Percentiles rank a stretch among this genome's conserved stretches.
These are phyloP conservation scores for Pedionomus torquatus DNA, from an alignment of 2,113 vertebrate species.

Conservation along the genomic window DNA sequence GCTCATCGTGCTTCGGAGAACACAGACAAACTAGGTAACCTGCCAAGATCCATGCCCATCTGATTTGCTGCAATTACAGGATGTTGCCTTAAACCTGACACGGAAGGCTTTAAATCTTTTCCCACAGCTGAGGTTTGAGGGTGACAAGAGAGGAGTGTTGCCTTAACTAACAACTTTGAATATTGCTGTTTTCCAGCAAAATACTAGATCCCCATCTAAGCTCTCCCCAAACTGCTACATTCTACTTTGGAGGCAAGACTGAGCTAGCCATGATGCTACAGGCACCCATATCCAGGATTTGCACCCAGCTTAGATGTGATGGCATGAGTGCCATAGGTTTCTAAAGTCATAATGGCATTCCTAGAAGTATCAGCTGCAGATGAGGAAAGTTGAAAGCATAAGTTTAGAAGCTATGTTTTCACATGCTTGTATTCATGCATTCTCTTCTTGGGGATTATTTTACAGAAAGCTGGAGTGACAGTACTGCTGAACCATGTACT, in stretches of 20 bases:
- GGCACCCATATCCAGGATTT: not conserved
- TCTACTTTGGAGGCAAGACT: not conserved
- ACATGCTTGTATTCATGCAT: not conserved
- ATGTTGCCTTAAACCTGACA: not conserved
- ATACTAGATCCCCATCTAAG: not conserved
- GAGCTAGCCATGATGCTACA: not conserved
- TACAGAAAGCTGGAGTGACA: not conserved
- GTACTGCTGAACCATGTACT: not conserved
- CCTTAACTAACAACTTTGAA: not conserved
- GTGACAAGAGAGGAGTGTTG: not conserved
- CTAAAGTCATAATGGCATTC: not conserved
- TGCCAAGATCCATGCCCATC: not conserved
- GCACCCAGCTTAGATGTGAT: not conserved
- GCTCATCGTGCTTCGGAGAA: not conserved
- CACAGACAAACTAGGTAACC: not conserved
- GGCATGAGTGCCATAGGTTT: not conserved
- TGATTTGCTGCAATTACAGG: not conserved
- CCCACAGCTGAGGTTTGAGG: not conserved
- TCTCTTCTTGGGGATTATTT: not conserved
- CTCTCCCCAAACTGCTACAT: not conserved
- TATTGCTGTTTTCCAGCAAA: not conserved
- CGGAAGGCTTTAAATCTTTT: not conserved
- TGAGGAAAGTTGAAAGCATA: not conserved
- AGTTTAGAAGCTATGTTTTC: not conserved
- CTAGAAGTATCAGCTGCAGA: not conserved